Percentiles rank a stretch among this genome's conserved stretches.
These are phyloP conservation scores for Apotomis turbidana DNA, from an alignment of 2,888 invertebrate genomes.

Conservation along the genomic window DNA sequence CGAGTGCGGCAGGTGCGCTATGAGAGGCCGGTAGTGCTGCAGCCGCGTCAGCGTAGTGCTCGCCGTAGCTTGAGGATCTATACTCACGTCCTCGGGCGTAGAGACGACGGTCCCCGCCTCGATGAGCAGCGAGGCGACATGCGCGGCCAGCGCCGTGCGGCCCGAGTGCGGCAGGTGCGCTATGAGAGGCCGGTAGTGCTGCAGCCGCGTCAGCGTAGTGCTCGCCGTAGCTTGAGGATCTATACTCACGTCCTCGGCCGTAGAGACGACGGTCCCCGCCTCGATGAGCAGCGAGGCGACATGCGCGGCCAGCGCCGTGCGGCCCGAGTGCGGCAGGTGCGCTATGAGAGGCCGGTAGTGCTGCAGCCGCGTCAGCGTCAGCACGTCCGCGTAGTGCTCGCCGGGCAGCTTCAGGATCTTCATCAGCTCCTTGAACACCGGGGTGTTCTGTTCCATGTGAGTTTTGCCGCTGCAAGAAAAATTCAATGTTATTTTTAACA, in stretches of 20 bases:
- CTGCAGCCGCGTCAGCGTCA: conserved; percentile 93
- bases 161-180: conserved; percentile 83
- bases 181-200: conserved; percentile 93
- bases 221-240: too few relatives aligned
- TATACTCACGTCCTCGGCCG: conserved; percentile 91
- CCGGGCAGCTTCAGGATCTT: conserved; percentile 97
- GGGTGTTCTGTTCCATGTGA: conserved; percentile 88
- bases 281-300: conserved; percentile 95
- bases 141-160: conserved; percentile 91
- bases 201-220: conserved; percentile 70
- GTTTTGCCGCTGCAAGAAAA: conserved; percentile 76
- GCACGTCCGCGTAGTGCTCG: conserved; percentile 96
- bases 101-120: conserved; percentile 85
- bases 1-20: too few relatives aligned
- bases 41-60: too few relatives aligned
- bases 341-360: conserved; percentile 93
- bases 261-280: conserved; percentile 93
- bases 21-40: too few relatives aligned
- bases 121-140: conserved; percentile 94
- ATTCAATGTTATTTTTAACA: too few relatives aligned
- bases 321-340: conserved; percentile 94
- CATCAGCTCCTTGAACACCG: conserved; percentile 96
- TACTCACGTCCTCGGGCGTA: not conserved
- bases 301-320: conserved; percentile 94
- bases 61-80: too few relatives aligned